These are phyloP conservation scores for Dendrolimus houi DNA, from an alignment of 2,888 invertebrate genomes.

Conservation along the genomic window DNA sequence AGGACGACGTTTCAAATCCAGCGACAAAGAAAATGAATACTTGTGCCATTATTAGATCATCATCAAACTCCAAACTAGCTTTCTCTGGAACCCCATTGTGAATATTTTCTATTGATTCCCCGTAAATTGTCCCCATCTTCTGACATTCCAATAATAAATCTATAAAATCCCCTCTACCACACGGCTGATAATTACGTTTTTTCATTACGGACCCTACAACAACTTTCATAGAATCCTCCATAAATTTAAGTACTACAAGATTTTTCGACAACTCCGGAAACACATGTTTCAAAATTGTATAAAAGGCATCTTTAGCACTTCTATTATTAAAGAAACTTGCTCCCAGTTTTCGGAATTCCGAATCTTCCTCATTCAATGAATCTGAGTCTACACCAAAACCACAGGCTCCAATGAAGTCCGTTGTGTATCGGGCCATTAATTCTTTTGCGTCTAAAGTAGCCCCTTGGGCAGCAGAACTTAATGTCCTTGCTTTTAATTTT, in stretches of 20 bases:
- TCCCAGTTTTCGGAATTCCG: conserved; percentile 24
- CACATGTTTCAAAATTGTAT: conserved; percentile 16
- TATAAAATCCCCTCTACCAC: conserved; percentile 31
- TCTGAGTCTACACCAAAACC: conserved; percentile 33
- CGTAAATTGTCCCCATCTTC: conserved; percentile 23
- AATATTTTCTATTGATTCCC: conserved; percentile 26
- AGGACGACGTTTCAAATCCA: conserved; percentile 52
- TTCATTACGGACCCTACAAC: background rate
- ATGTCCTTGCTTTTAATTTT: conserved; percentile 14
- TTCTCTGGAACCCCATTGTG: conserved; percentile 22
- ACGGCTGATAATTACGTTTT: background rate
- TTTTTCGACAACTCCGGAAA: conserved; percentile 22
- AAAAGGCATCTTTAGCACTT: conserved; percentile 15
- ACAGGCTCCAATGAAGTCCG: conserved; percentile 31
- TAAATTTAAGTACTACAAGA: background rate
- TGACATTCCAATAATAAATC: conserved; percentile 30
- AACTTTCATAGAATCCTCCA: background rate
- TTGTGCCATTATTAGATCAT: conserved; percentile 25
- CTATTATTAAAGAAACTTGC: conserved; percentile 17
- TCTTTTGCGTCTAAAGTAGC: conserved; percentile 22
- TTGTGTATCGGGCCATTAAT: conserved; percentile 32
- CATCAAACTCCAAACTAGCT: conserved; percentile 23
- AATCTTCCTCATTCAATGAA: conserved; percentile 25
- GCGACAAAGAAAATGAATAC: conserved; percentile 40
- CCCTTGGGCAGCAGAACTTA: conserved; percentile 3